A percentile compares a stretch with the other conserved stretches of the same genome.
phyloP scores from a whole-genome alignment of 2,797 vertebrate genomes.

The Eptatretus atami region DNA sequence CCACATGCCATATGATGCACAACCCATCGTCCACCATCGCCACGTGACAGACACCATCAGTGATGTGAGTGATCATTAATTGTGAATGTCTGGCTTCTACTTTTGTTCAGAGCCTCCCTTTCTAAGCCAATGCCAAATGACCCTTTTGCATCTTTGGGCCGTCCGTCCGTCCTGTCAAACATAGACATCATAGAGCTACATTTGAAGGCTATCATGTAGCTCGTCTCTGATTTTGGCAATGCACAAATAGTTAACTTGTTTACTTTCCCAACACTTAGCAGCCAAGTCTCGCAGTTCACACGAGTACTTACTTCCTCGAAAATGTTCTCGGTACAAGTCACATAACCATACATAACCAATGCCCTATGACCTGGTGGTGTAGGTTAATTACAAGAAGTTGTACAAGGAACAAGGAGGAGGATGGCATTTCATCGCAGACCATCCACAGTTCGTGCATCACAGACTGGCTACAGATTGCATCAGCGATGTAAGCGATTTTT shows the following conservation, averaged over 20 bases:
- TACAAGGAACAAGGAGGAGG: constrained; percentile 54
- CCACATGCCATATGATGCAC: constrained; percentile 56
- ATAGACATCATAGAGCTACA: too few relatives aligned
- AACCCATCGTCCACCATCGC: constrained; percentile 57
- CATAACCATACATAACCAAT: neutral
- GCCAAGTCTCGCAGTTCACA: too few relatives aligned
- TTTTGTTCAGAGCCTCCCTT: neutral
- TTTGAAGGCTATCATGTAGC: too few relatives aligned
- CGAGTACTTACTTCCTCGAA: too few relatives aligned
- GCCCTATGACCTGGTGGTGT: neutral
- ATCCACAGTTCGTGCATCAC: constrained; percentile 57
- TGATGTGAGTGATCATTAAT: constrained; percentile 22
- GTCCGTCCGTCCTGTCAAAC: too few relatives aligned
- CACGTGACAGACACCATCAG: constrained; percentile 83
- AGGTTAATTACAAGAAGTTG: constrained; percentile 92
- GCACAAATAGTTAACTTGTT: too few relatives aligned
- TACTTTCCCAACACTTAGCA: too few relatives aligned
- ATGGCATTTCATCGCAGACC: constrained; percentile 83
- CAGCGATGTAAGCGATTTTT: constrained; percentile 37
- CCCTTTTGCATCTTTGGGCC: too few relatives aligned
- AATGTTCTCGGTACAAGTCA: neutral
- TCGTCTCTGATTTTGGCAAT: too few relatives aligned
- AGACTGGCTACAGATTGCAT: constrained; percentile 32
- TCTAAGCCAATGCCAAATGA: too few relatives aligned
- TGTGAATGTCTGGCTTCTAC: neutral